Conservation (phyloP, 1,140 invertebrate species). For the Brachionus paranguensis region DNA sequence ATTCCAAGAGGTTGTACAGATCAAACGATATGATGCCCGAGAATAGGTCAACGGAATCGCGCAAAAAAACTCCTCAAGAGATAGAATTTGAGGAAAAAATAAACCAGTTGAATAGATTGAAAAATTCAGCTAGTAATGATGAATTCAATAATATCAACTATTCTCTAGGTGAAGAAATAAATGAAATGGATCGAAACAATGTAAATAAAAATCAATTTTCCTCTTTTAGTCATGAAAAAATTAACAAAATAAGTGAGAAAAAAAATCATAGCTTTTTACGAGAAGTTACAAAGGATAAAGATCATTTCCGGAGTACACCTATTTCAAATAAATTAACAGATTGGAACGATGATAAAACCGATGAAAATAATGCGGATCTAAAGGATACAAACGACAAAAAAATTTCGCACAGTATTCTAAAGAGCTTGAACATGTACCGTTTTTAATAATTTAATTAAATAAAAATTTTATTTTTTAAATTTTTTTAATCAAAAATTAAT, state of each 20-base stretch:
- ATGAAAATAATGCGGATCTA: not conserved
- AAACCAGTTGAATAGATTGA: not conserved
- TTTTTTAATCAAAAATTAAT: not conserved
- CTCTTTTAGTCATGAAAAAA: not conserved
- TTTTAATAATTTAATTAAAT: not conserved
- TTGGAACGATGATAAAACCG: not conserved
- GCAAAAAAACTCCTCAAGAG: not conserved
- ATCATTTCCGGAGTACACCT: not conserved
- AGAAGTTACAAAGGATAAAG: not conserved
- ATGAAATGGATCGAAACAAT: not conserved
- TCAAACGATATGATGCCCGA: not conserved
- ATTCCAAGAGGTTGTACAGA: not conserved
- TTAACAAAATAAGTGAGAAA: not conserved
- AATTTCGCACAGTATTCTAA: not conserved
- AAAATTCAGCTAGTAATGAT: not conserved
- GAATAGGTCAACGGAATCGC: not conserved
- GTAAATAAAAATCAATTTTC: not conserved
- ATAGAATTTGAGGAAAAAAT: not conserved
- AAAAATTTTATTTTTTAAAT: not conserved
- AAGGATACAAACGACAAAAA: not conserved
- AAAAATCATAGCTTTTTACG: not conserved
- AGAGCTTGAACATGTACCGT: slow-evolving; percentile 1
- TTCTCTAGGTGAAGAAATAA: not conserved
- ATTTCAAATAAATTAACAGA: not conserved
- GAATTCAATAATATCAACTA: not conserved